These are phyloP conservation scores for Lycophotia porphyrea DNA, from an alignment of 2,888 invertebrate genomes.

Conservation along the genomic window DNA sequence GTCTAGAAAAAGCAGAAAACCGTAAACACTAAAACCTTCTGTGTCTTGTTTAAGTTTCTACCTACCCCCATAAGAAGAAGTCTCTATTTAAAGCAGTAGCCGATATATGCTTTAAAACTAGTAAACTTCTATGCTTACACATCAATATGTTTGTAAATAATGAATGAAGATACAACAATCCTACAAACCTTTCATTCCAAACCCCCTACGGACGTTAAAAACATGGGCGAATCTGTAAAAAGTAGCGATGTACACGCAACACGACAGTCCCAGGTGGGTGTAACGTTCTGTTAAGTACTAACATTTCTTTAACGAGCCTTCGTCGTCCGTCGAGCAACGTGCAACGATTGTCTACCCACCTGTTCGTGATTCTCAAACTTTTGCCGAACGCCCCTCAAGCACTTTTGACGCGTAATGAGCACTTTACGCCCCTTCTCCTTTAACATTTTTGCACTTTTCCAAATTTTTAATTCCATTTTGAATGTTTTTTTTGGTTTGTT, in stretches of 20 bases:
- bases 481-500: conserved; percentile 31
- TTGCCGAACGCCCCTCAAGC: conserved; percentile 71
- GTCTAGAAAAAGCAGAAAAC: background rate
- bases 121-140: background rate
- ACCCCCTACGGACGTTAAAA: conserved; percentile 22
- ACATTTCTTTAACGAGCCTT: conserved; percentile 65
- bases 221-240: conserved; percentile 31
- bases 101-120: background rate
- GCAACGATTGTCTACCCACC: conserved; percentile 63
- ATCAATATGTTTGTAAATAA: background rate
- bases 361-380: conserved; percentile 69
- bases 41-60: background rate
- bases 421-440: conserved; percentile 77
- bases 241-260: conserved; percentile 45
- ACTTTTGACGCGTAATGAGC: conserved; percentile 84
- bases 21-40: background rate
- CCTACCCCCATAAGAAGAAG: background rate
- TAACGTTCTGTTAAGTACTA: conserved; percentile 66
- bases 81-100: background rate
- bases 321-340: conserved; percentile 45
- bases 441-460: conserved; percentile 82
- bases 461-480: conserved; percentile 60
- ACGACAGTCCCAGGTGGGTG: conserved; percentile 46
- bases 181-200: conserved; percentile 16
- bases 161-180: background rate